Base-by-base conservation (phyloP, 2,888 invertebrate species). In the Drosophila crucigera region DNA sequence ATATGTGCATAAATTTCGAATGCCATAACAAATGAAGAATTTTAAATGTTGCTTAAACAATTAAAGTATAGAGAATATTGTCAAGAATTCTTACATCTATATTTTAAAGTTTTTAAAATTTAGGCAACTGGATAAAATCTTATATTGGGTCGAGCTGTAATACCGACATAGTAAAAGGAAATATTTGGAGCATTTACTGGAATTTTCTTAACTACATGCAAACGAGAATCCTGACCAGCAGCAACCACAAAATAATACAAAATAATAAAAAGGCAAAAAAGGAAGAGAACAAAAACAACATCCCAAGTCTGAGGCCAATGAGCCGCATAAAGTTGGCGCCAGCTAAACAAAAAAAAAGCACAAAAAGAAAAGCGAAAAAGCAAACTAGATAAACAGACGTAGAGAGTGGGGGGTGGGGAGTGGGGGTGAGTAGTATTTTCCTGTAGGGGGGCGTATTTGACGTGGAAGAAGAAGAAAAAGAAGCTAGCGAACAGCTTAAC, bases 251-350 rank as follows among this genome's bases (percentile, higher is more conserved):
- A 50, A 28, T 52, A 60, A 61, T 7, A 43, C 30, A 63, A 50
- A n/a, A 43, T 22, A 11, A 33, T 35, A 41, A 41, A 65, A 16
- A 22, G 31, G 43, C 4, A 50, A 39, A 54, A 37, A 4, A 3
- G 31, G 28, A 25, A n/a, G 28, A 37, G 47, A 47, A 9, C 28
- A 49, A 56, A 56, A 16, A 52, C 41, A 80, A 68, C 54, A 71
- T 69, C n/a, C 58, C 30, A 33, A 66, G 63, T 63, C 65, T 62
- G 61, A 55, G 58, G 52, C 66, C 55, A 78, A 80, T 73, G 63
- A 72, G 73, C 59, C 68, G 73, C 77, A 86, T 81, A 85, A 89
- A 84, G 76, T 76, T 85, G 85, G 85, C 85, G 85, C 85, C 85
- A 89, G 87, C 50, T 64, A 41, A 39, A 73, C 49, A 50, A 60